Evolutionary conservation across 2,797 vertebrate species (phyloP).

Genomic region (Lacerta agilis): DNA sequence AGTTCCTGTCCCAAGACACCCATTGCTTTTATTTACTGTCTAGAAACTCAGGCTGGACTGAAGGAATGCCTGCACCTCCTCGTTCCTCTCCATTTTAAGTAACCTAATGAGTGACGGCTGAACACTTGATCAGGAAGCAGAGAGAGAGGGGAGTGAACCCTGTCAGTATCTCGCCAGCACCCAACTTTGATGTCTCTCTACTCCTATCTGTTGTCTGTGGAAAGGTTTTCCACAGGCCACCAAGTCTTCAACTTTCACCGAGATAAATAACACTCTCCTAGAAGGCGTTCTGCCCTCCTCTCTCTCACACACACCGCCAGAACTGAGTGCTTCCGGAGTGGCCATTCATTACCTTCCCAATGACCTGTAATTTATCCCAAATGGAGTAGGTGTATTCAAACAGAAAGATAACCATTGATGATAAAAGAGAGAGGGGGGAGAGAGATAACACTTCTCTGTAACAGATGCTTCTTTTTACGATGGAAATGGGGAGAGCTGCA

Average conservation of each 20-base stretch:
- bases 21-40: neutral
- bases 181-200: constrained; percentile 49
- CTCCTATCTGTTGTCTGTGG: constrained; percentile 59
- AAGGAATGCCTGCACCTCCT: neutral
- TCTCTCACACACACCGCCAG: constrained; percentile 9
- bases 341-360: constrained; percentile 82
- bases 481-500: constrained; percentile 80
- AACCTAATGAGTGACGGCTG: neutral
- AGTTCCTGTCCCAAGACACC: neutral
- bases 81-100: neutral
- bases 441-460: constrained; percentile 73
- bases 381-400: constrained; percentile 76
- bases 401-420: constrained; percentile 63
- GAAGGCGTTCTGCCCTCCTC: constrained; percentile 67
- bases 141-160: neutral
- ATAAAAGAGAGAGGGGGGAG: constrained; percentile 65
- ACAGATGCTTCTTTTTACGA: constrained; percentile 88
- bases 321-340: constrained; percentile 68
- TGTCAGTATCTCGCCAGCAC: neutral
- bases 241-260: constrained; percentile 65
- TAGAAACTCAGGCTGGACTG: neutral
- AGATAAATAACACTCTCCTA: constrained; percentile 67
- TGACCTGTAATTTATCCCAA: constrained; percentile 84
- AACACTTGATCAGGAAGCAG: neutral
- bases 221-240: constrained; percentile 45